Evolutionary conservation across 2,113 vertebrate species (phyloP), one percentile per base, ranked within the genome.

Genomic region (Sprattus sprattus): DNA sequence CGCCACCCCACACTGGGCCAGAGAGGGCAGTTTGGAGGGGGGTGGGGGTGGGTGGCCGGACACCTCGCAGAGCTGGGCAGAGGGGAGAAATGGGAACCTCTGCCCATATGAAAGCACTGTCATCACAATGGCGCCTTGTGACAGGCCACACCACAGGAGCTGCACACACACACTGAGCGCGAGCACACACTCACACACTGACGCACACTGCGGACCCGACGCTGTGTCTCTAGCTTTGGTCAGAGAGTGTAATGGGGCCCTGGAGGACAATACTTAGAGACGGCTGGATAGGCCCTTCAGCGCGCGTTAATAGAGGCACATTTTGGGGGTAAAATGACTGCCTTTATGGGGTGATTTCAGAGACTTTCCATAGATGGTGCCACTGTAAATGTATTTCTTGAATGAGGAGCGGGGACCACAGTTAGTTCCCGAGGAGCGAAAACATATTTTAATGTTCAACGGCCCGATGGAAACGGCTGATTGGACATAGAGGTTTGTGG

Each of bases 91-190:
- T 90, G 92, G 89, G 91, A 89, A 92, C 90, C 89, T 89, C 91
- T 92, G 88, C 90, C 87, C 89, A 93, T n/a, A 86, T 89, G 87
- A 93, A 94, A 90, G 91, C 84, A 75, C 93, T 85, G 91, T 91
- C 92, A 90, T 93, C 88, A 91, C 90, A 88, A 86, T 84, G 83
- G 89, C 86, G 88, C 92, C 90, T 89, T 89, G 92, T 90, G 91
- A 92, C 90, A 83, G 92, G 93, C 93, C 94, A 89, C 91, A 95
- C 92, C 93, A 92, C 85, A 49, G 80, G 84, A 92, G 89, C 88
- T 28, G 32, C 64, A 71, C 64, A 67, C 60, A 67, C 60, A 67
- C 20, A n/a, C 57, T 9, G 22, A 67, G 50, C 11, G 50, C 2
- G 50, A 52, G 50, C 28, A 32, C 64, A 71, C 64, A 32, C n/a